Conservation (phyloP, 2,888 invertebrate species). For the Dolomedes plantarius region DNA sequence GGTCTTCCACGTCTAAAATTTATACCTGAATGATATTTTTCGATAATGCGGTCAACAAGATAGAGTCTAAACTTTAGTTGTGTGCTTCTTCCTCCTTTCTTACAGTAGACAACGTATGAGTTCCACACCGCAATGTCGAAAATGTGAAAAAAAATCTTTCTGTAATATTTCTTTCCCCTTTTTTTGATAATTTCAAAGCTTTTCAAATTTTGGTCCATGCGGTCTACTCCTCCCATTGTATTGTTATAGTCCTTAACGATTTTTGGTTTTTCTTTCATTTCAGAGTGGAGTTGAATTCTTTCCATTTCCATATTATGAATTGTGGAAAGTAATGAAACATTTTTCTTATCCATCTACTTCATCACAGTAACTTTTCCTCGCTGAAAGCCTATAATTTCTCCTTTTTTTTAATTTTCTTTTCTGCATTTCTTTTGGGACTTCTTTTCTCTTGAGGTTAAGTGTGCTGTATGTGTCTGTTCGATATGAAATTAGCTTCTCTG, state of each 20-base stretch:
- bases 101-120: neutral
- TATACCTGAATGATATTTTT: neutral
- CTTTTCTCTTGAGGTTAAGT: neutral
- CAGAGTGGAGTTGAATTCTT: neutral
- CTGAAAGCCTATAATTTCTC: conserved; percentile 27
- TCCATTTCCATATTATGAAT: neutral
- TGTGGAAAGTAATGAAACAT: conserved; percentile 16
- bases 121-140: no score
- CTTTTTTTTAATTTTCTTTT: conserved; percentile 50
- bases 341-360: conserved; percentile 30
- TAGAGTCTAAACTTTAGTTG: conserved; percentile 5
- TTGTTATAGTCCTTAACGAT: conserved; percentile 1
- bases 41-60: neutral
- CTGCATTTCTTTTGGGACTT: no score
- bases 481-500: neutral
- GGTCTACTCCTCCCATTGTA: neutral
- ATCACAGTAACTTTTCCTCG: conserved; percentile 17
- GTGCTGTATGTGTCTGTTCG: neutral
- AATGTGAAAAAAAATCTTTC: neutral
- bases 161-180: conserved; percentile 34
- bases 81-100: neutral
- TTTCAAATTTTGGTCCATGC: conserved; percentile 1
- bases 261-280: neutral
- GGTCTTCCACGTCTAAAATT: no score
- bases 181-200: conserved; percentile 10